Conservation (phyloP, 2,888 invertebrate species). For the Cantharis rufa region DNA sequence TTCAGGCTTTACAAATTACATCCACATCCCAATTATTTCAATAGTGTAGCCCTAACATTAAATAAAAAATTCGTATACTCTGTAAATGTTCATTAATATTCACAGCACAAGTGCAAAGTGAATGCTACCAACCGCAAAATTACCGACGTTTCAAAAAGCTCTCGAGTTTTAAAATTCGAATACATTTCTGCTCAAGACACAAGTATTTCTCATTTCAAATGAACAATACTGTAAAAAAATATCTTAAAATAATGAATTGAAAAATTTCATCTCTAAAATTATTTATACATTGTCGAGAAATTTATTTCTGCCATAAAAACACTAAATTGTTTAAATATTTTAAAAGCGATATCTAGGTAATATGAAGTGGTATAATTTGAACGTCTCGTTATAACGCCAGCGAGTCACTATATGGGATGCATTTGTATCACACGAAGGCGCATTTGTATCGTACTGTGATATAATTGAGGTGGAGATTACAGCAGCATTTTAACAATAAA, state of each 20-base stretch:
- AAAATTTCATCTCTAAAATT: not conserved
- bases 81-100: constrained; percentile 8
- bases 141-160: constrained; percentile 6
- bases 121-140: constrained; percentile 12
- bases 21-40: not conserved
- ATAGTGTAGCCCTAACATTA: not conserved
- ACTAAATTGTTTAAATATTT: too few species aligned
- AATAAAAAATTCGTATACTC: not conserved
- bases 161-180: constrained; percentile 10
- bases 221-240: constrained; percentile 4
- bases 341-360: too few species aligned
- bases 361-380: too few species aligned
- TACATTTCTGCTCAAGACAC: constrained; percentile 10
- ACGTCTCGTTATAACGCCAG: too few species aligned
- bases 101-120: constrained; percentile 10
- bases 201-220: constrained; percentile 9
- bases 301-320: too few species aligned
- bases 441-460: too few species aligned
- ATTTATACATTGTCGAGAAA: too few species aligned
- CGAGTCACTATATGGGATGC: too few species aligned
- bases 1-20: not conserved
- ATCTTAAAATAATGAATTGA: not conserved
- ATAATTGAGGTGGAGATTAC: too few species aligned
- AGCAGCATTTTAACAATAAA: too few species aligned
- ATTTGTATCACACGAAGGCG: too few species aligned